phyloP scores from a whole-genome alignment of 2,888 invertebrate species.

The Noctua comes region DNA sequence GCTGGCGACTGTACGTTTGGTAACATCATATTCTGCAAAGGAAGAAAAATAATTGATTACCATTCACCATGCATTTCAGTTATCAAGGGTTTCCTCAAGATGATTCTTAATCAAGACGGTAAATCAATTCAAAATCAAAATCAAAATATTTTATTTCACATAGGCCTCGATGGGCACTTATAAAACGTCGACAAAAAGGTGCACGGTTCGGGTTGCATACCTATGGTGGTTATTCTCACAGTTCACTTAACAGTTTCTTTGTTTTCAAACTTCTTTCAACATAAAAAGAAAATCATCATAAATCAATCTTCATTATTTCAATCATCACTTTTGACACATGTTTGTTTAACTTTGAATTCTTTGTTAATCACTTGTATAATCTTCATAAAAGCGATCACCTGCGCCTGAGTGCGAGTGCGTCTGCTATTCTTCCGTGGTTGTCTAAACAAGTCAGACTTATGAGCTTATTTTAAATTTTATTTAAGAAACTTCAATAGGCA shows the following conservation, averaged over 20 bases:
- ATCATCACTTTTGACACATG: slow-evolving; percentile 19
- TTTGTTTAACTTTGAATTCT: slow-evolving; percentile 4
- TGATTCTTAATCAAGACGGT: background rate
- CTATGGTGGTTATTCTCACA: background rate
- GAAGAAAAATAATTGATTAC: background rate
- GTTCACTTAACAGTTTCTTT: background rate
- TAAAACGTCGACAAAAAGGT: too few species aligned
- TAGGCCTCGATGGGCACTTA: too few species aligned
- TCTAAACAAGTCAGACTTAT: slow-evolving; percentile 49
- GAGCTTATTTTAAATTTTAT: too few species aligned
- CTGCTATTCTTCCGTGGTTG: slow-evolving; percentile 38
- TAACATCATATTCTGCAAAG: background rate
- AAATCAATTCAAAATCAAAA: too few species aligned
- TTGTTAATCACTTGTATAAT: slow-evolving; percentile 43
- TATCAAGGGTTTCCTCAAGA: background rate
- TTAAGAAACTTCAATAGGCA: too few species aligned
- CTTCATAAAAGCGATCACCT: slow-evolving; percentile 33
- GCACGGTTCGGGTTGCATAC: too few species aligned
- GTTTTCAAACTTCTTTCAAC: background rate
- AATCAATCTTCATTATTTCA: background rate
- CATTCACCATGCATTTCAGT: background rate
- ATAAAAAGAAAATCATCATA: slow-evolving; percentile 4
- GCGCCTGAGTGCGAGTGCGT: slow-evolving; percentile 21
- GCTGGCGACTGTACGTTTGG: too few species aligned
- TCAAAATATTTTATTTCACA: too few species aligned